Evolutionary conservation across 2,797 vertebrate genomes (phyloP).

Genomic region (Amphiprion clarkii): DNA sequence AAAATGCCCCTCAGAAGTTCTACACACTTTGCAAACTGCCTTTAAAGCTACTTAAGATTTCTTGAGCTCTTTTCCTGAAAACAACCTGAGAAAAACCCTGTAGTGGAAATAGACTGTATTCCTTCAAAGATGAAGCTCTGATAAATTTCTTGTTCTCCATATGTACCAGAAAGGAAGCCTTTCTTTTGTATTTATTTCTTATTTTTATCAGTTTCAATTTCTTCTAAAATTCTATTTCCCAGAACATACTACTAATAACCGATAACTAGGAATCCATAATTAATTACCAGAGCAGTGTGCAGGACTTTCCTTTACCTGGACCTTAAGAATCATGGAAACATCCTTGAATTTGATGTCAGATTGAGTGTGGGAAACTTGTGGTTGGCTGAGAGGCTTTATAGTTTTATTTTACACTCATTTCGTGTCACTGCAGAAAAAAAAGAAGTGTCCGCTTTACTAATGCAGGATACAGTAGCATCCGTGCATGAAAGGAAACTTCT

Average conservation of each 20-base stretch:
- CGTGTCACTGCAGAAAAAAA: conserved; percentile 8
- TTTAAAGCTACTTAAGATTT: neutral
- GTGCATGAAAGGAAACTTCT: conserved; percentile 40
- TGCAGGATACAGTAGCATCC: conserved; percentile 13
- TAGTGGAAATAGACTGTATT: neutral
- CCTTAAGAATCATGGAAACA: neutral
- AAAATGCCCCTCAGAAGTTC: neutral
- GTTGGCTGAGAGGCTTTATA: conserved; percentile 11
- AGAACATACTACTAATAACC: neutral
- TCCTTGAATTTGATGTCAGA: neutral
- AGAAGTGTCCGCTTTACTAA: conserved; percentile 15
- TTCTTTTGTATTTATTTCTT: no score
- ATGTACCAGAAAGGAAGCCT: no score
- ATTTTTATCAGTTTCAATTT: no score
- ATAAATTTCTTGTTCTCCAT: neutral
- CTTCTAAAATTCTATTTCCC: no score
- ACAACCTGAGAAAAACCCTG: neutral
- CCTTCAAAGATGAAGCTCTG: neutral
- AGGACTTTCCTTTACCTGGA: neutral
- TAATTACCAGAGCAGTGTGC: neutral
- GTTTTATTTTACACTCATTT: conserved; percentile 48
- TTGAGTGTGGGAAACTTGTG: conserved; percentile 36
- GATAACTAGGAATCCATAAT: neutral
- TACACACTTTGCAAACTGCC: neutral
- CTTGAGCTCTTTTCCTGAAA: neutral